Conservation (phyloP, 1,140 invertebrate species). For the Drosophila seguyi region DNA sequence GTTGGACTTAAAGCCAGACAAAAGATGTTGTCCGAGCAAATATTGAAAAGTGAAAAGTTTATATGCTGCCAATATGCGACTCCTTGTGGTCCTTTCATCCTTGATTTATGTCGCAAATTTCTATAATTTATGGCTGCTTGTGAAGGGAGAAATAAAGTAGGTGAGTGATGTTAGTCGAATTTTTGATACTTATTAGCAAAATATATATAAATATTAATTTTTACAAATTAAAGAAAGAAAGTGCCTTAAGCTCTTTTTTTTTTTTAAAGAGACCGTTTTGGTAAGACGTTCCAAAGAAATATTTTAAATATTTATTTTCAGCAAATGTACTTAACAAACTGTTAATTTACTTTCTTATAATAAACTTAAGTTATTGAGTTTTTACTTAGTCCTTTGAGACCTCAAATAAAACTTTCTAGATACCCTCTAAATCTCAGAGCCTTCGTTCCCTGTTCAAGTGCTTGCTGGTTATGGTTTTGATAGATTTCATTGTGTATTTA, state of each 20-base stretch:
- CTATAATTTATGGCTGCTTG: constrained; percentile 69
- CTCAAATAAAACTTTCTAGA: too few relatives aligned
- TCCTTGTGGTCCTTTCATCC: constrained; percentile 51
- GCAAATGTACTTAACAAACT: background rate
- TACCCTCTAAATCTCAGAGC: constrained; percentile 16
- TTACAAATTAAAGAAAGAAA: background rate
- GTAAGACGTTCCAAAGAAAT: rapidly evolving
- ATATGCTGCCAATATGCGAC: constrained; percentile 65
- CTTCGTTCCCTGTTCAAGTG: constrained; percentile 43
- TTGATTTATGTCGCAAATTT: constrained; percentile 76
- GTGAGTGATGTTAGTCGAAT: constrained; percentile 4
- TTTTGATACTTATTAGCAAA: constrained; percentile 2
- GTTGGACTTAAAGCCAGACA: constrained; percentile 35
- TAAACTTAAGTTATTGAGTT: too few relatives aligned
- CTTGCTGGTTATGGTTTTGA: constrained; percentile 71
- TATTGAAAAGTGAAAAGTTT: constrained; percentile 80
- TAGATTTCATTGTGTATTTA: constrained; percentile 57
- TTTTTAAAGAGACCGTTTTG: background rate
- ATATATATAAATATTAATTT: background rate
- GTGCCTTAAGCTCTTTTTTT: background rate
- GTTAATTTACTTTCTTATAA: too few relatives aligned
- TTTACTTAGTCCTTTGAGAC: rapidly evolving
- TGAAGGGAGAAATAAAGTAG: background rate
- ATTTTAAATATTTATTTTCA: background rate
- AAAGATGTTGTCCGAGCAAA: constrained; percentile 61